Percentiles rank a stretch among this genome's conserved stretches.
Evolutionary conservation across 2,113 vertebrate genomes (phyloP).

Genomic region (Protobothrops mucrosquamatus): DNA sequence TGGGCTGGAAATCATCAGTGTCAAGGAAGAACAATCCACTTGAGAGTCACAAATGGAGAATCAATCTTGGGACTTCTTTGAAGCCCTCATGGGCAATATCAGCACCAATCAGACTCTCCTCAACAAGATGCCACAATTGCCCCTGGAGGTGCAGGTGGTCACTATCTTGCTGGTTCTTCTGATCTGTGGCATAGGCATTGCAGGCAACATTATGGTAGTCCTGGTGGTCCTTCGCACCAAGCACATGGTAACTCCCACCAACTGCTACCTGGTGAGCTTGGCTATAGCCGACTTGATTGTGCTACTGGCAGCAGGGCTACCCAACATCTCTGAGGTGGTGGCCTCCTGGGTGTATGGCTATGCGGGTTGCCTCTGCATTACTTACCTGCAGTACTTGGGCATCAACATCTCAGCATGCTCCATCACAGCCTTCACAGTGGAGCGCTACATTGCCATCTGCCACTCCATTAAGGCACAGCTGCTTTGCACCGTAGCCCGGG

Average conservation of each 20-base stretch:
- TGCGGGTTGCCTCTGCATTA: conserved; percentile 81
- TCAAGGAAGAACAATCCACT: not conserved
- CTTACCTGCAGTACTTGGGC: conserved; percentile 85
- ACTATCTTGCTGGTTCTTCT: conserved; percentile 82
- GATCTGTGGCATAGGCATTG: conserved; percentile 80
- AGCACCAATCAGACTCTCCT: conserved; percentile 60
- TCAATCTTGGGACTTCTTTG: conserved; percentile 7
- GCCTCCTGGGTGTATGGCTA: conserved; percentile 82
- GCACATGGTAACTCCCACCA: conserved; percentile 86
- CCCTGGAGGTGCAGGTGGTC: conserved; percentile 76
- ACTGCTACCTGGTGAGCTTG: conserved; percentile 86
- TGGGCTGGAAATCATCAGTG: not conserved
- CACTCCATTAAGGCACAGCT: conserved; percentile 81
- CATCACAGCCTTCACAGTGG: conserved; percentile 81
- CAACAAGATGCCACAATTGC: conserved; percentile 73
- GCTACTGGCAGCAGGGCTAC: conserved; percentile 78
- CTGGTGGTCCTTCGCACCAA: conserved; percentile 79
- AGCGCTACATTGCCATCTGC: conserved; percentile 84
- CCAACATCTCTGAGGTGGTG: conserved; percentile 77
- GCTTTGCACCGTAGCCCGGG: conserved; percentile 78
- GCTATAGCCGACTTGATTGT: conserved; percentile 81
- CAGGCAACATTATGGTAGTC: conserved; percentile 82
- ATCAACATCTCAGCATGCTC: conserved; percentile 84
- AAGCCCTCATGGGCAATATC: not conserved
- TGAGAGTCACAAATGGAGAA: conserved; percentile 38